Base-by-base conservation (phyloP, 2,888 invertebrate genomes). In the Stenotaenia linearis region DNA sequence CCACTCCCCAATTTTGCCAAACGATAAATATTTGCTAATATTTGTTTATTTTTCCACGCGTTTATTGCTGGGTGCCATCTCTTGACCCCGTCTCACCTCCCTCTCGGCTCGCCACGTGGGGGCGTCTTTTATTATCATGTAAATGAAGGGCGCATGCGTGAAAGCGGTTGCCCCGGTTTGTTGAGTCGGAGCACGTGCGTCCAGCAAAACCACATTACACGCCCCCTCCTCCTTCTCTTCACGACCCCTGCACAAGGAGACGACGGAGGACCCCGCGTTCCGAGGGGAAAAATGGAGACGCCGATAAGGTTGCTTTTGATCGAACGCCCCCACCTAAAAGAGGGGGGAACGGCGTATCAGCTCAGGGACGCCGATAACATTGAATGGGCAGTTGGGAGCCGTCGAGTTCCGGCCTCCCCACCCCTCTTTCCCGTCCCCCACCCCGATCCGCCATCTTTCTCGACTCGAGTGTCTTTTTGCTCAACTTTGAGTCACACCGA, bases 111-210 rank as follows among this genome's bases (percentile, higher is more conserved):
- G 56, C 23, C 56, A 56, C 56, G 56, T 56, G 56, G 56, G 56
- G 56, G 56, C 56, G 56, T 56, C 56, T 56, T 56, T 23, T 23
- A 56, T 56, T 56, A 56, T 56, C 56, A 56, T 56, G 56, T 56
- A 56, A 56, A 56, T 56, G 56, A 56, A 56, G 56, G 56, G 56
- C 56, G 56, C 56, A 56, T 56, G 56, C 56, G 56, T 56, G 56
- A 56, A 56, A 56, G 56, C 56, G 56, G 56, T 56, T 56, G 56
- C 21, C 56, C 56, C 56, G 56, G 56, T 56, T 56, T 56, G 56
- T 56, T 56, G 56, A 56, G 56, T 56, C 56, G 56, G 56, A 56
- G 56, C 56, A 56, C 56, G 56, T 56, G 56, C 56, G 56, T 56
- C 56, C 56, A 56, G 56, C 56, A 1, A 56, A 56, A 56, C 56